Percentiles rank a stretch among this genome's conserved stretches.
These are phyloP conservation scores for Sebastes itinus DNA, from an alignment of 2,797 vertebrate genomes.

Conservation along the genomic window DNA sequence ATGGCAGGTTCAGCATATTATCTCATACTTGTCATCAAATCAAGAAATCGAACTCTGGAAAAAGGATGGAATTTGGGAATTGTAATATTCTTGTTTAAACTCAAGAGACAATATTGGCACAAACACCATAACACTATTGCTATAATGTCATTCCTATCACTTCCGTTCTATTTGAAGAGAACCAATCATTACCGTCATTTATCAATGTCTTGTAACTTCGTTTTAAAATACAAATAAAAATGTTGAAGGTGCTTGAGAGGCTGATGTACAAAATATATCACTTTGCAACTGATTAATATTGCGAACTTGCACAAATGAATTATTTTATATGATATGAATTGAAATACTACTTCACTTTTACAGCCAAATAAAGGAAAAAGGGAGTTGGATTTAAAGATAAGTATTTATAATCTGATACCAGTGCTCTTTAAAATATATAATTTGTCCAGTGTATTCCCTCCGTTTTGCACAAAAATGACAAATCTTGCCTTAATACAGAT, in stretches of 20 bases:
- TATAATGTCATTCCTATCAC: not conserved
- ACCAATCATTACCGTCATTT: not conserved
- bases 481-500: not conserved
- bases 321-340: not conserved
- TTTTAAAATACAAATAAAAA: not conserved
- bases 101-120: not conserved
- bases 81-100: not conserved
- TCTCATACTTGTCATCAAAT: not conserved
- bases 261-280: not conserved
- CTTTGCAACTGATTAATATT: not conserved
- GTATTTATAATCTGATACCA: not conserved
- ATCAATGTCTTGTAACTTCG: not conserved
- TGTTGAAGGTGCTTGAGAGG: not conserved
- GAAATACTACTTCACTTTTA: not conserved
- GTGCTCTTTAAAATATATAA: not conserved
- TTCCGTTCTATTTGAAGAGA: not conserved
- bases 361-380: not conserved
- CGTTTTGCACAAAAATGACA: not conserved
- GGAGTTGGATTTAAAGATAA: not conserved
- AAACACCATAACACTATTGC: accelerated
- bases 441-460: not conserved
- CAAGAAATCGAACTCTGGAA: not conserved
- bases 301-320: not conserved
- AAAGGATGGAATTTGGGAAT: not conserved
- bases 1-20: not conserved